Conservation (phyloP, 2,113 vertebrate genomes). For the Callopanchax toddi region DNA sequence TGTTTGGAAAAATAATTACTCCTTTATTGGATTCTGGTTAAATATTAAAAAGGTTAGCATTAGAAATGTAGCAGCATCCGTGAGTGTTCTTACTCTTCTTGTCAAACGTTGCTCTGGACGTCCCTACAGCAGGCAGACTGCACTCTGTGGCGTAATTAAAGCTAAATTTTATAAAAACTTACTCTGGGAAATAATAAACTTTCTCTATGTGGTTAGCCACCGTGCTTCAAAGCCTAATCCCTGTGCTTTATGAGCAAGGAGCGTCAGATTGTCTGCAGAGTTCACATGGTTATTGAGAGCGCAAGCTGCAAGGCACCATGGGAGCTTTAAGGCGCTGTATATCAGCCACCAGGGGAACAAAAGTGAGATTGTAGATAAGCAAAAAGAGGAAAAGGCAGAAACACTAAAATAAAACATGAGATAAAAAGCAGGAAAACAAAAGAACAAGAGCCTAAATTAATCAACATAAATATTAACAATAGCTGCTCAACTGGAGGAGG, state of each 20-base stretch:
- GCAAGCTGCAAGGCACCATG: slow-evolving; percentile 55
- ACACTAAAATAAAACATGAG: background rate
- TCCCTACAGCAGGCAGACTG: slow-evolving; percentile 16
- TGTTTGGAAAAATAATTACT: slow-evolving; percentile 84
- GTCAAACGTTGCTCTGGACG: slow-evolving; percentile 19
- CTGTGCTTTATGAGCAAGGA: slow-evolving; percentile 60
- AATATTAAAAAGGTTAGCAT: slow-evolving; percentile 78
- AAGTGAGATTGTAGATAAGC: slow-evolving; percentile 32
- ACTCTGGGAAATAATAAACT: slow-evolving; percentile 52
- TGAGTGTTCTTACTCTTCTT: slow-evolving; percentile 31
- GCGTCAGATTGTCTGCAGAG: slow-evolving; percentile 60
- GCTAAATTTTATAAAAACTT: slow-evolving; percentile 39
- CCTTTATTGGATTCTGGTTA: slow-evolving; percentile 77
- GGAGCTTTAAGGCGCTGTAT: slow-evolving; percentile 46
- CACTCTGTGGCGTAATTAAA: slow-evolving; percentile 29
- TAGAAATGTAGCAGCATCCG: slow-evolving; percentile 58
- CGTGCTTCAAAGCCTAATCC: slow-evolving; percentile 58
- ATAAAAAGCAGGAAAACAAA: slow-evolving; percentile 9
- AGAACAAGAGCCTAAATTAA: slow-evolving; percentile 13
- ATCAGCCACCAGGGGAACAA: slow-evolving; percentile 34
- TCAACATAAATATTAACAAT: slow-evolving; percentile 21
- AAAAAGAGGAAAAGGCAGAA: slow-evolving; percentile 13
- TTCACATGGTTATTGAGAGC: slow-evolving; percentile 56
- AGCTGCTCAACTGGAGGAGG: background rate
- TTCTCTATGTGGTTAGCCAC: slow-evolving; percentile 37